Conservation (phyloP, 1,140 invertebrate species). For the Heliconius eleuchia region DNA sequence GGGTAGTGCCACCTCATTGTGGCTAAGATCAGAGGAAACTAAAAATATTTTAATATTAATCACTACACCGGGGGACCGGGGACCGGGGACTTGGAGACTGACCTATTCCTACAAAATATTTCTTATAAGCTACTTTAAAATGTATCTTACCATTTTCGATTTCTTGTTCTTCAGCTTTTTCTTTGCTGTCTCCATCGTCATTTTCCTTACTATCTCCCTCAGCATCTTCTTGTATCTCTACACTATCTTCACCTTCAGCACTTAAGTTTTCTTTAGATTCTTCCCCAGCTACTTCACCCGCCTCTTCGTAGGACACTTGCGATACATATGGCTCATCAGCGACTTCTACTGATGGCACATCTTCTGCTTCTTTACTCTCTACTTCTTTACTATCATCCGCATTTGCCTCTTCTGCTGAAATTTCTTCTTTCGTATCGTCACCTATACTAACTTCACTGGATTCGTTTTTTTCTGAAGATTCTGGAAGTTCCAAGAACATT, state of each 20-base stretch:
- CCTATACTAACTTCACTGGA: slow-evolving; percentile 76
- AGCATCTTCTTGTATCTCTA: slow-evolving; percentile 49
- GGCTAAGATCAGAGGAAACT: neutral
- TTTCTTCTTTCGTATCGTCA: slow-evolving; percentile 73
- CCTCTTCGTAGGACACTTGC: slow-evolving; percentile 66
- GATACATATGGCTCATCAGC: slow-evolving; percentile 79
- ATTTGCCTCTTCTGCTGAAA: slow-evolving; percentile 62
- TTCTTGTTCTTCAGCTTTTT: slow-evolving; percentile 64
- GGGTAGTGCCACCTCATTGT: no score
- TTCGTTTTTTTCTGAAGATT: slow-evolving; percentile 74
- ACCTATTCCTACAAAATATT: no score
- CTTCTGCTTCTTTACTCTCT: slow-evolving; percentile 53
- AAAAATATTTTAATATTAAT: neutral
- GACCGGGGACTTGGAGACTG: neutral
- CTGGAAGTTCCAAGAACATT: slow-evolving; percentile 46
- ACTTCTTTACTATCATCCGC: slow-evolving; percentile 58
- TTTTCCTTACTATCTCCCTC: slow-evolving; percentile 68
- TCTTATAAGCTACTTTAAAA: neutral
- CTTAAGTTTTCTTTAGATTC: slow-evolving; percentile 72
- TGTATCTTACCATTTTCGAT: slow-evolving; percentile 51
- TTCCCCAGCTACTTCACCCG: slow-evolving; percentile 57
- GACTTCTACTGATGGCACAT: slow-evolving; percentile 70
- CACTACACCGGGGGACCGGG: neutral
- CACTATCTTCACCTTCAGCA: slow-evolving; percentile 52
- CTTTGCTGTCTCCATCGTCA: slow-evolving; percentile 37